Evolutionary conservation across 2,888 invertebrate genomes (phyloP), one percentile per base, ranked within the genome.

Genomic region (Thyatira batis): DNA sequence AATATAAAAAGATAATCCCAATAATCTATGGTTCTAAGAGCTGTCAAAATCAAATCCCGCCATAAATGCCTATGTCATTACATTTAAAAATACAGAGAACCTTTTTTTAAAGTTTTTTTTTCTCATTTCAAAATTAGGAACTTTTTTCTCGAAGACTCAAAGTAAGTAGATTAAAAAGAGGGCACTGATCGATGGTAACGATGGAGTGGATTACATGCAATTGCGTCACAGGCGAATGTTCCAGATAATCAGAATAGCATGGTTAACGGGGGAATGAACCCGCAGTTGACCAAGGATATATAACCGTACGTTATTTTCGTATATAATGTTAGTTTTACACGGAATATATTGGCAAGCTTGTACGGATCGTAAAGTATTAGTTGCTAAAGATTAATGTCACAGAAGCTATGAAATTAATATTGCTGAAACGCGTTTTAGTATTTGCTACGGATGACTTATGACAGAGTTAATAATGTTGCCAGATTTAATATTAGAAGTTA

Each of bases 271-370:
- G 54, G 65, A 75, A 72, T 57, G 73, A 74, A 67, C 73, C 60
- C 60, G 51, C 60, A 65, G 61, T 69, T 67, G 70, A 57, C 61
- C 73, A 73, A 75, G 75, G 75, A 73, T 69, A 58, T 54, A 54
- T 49, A 52, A 54, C 56, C 55, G 54, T 50, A 54, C 27, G 17
- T 49, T 67, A 62, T 63, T 61, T 63, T 49, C 10, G 63, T 50
- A 52, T 39, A 17, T 39, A 17, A 39, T 39, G 39, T 39, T 17
- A 39, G 39, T 39, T 39, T 39, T 39, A 39, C 39, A 17, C 8
- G 17, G 39, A 17, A 39, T 39, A 39, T 39, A 39, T 39, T 39
- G 39, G 17, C 39, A 39, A 39, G 39, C 13, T 39, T 39, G 39
- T 39, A 13, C n/a, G 33, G 33, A 39, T 39, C 33, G 33, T 39